Percentiles rank a stretch among this genome's conserved stretches.
These are phyloP conservation scores for chimpanzee (Pan troglodytes) DNA, from an alignment of 2,113 vertebrate species.

Conservation along the genomic window NHGRI_mPanTro3-v2.1_pri NC_072402.2:21927001-21927500, in stretches of 20 bases:
- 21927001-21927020: neutral
- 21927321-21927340: slow-evolving; percentile 22
- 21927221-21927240: neutral
- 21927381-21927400: slow-evolving; percentile 1
- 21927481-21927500: neutral
- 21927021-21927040: neutral
- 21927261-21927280: neutral
- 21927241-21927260: neutral
- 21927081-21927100: neutral
- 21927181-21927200: neutral
- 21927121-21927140: neutral
- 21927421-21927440: neutral
- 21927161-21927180: neutral
- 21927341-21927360: neutral
- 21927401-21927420: slow-evolving; percentile 45
- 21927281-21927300: neutral
- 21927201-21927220: neutral
- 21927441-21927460: neutral
- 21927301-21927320: neutral
- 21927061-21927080: neutral
- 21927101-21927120: neutral
- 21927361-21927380: neutral
- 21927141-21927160: neutral
- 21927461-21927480: slow-evolving; percentile 20
- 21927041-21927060: neutral